phyloP scores from a whole-genome alignment of 2,113 vertebrate species.

The Rhinoderma darwinii region DNA sequence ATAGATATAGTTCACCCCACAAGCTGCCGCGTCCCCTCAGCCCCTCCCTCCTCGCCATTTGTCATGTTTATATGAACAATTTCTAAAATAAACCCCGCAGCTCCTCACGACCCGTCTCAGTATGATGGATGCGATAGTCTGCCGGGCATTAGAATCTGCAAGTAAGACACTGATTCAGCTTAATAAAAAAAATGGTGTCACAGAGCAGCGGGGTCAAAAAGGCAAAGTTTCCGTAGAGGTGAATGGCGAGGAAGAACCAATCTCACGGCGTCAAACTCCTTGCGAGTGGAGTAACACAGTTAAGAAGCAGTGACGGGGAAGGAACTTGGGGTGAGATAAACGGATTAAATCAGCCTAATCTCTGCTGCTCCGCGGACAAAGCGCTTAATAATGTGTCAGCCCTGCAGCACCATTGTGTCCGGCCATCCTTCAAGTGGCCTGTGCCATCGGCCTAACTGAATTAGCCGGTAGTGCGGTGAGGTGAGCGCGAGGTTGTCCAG shows the following conservation, averaged over 20 bases:
- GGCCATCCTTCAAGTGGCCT: slow-evolving; percentile 82
- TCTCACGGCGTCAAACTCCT: slow-evolving; percentile 76
- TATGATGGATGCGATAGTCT: slow-evolving; percentile 11
- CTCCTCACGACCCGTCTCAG: not conserved
- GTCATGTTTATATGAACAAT: not conserved
- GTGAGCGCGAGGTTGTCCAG: slow-evolving; percentile 81
- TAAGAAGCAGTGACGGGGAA: slow-evolving; percentile 79
- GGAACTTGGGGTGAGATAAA: slow-evolving; percentile 76
- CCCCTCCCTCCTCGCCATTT: not conserved
- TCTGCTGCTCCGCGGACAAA: slow-evolving; percentile 82
- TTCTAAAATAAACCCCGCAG: not conserved
- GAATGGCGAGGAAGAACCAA: slow-evolving; percentile 80
- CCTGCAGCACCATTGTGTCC: slow-evolving; percentile 73
- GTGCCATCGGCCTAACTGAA: slow-evolving; percentile 89
- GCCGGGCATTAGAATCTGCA: not conserved
- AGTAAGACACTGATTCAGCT: slow-evolving; percentile 4
- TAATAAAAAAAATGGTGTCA: slow-evolving; percentile 23
- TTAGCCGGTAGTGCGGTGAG: slow-evolving; percentile 81
- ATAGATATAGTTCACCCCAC: not conserved
- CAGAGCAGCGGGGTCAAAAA: slow-evolving; percentile 80
- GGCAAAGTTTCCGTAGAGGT: slow-evolving; percentile 88
- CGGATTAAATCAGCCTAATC: slow-evolving; percentile 89
- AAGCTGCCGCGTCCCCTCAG: not conserved
- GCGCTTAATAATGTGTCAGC: slow-evolving; percentile 82
- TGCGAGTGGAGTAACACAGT: slow-evolving; percentile 84